Evolutionary conservation across 35 echinoderm and acorn worm genomes (phyloP).

Genomic region (Ptychodera flava): DNA sequence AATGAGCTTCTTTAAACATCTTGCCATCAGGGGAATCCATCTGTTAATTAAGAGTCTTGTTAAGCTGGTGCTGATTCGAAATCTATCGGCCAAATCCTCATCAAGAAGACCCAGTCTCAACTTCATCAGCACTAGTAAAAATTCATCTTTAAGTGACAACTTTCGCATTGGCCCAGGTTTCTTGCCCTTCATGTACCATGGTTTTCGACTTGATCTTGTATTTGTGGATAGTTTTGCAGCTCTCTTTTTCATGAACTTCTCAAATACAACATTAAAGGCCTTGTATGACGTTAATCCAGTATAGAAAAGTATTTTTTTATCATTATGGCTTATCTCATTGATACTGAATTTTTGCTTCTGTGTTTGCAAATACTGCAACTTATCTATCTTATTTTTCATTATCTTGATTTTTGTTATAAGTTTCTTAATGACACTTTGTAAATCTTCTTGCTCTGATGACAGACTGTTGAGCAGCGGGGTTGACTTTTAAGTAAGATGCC

Average conservation of each 20-base stretch:
- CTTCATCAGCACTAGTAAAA: conserved; percentile 25
- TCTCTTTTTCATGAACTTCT: not conserved
- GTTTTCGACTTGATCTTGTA: not conserved
- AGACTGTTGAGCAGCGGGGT: not conserved
- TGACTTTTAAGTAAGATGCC: not conserved
- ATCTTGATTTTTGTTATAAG: not conserved
- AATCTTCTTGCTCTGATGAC: not conserved
- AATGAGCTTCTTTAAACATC: not conserved
- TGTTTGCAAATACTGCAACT: not conserved
- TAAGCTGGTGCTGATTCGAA: not conserved
- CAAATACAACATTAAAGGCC: conserved; percentile 3
- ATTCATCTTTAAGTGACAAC: not conserved
- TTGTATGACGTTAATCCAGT: conserved; percentile 18
- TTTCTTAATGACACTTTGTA: not conserved
- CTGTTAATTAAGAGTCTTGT: not conserved
- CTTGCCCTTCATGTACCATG: not conserved
- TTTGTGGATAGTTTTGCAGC: not conserved
- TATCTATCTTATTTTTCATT: not conserved
- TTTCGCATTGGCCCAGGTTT: not conserved
- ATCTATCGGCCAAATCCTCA: conserved; percentile 24
- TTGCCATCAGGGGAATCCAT: not conserved
- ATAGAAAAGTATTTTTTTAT: conserved; percentile 16
- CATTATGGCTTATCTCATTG: not conserved
- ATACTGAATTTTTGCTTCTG: not conserved
- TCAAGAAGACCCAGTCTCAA: not conserved